Percentiles rank a stretch among this genome's conserved stretches.
phyloP scores from a whole-genome alignment of 2,888 invertebrate species.

The Parascotia fuliginaria region DNA sequence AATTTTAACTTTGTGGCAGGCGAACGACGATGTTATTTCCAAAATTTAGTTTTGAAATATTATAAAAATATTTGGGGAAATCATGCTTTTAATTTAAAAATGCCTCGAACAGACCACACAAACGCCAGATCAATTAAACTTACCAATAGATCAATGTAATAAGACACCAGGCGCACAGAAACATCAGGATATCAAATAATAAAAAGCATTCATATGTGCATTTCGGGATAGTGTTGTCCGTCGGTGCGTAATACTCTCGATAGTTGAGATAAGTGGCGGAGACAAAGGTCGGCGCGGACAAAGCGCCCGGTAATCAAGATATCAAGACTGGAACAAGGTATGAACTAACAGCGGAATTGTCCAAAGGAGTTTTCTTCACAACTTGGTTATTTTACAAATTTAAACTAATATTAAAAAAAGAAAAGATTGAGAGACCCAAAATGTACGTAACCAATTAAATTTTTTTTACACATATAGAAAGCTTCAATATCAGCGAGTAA shows the following conservation, averaged over 20 bases:
- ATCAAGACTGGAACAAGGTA: constrained; percentile 45
- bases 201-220: constrained; percentile 49
- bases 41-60: no score
- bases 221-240: constrained; percentile 57
- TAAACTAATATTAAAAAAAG: no score
- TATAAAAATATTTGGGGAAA: no score
- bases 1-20: no score
- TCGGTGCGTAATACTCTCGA: constrained; percentile 59
- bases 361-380: not conserved
- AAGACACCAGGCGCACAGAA: constrained; percentile 25
- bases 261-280: constrained; percentile 60
- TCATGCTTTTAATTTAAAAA: no score
- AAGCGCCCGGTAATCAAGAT: constrained; percentile 71
- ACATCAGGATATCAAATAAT: constrained; percentile 24
- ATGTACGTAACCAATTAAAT: no score
- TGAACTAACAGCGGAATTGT: constrained; percentile 25
- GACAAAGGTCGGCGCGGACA: constrained; percentile 74
- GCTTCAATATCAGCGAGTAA: no score
- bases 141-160: constrained; percentile 27
- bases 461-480: no score
- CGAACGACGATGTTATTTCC: no score
- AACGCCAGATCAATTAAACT: constrained; percentile 5
- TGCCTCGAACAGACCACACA: constrained; percentile 45
- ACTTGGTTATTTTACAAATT: no score
- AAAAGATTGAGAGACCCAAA: no score